Base-by-base conservation (phyloP, 2,888 invertebrate species). In the Aspidapion aeneum region DNA sequence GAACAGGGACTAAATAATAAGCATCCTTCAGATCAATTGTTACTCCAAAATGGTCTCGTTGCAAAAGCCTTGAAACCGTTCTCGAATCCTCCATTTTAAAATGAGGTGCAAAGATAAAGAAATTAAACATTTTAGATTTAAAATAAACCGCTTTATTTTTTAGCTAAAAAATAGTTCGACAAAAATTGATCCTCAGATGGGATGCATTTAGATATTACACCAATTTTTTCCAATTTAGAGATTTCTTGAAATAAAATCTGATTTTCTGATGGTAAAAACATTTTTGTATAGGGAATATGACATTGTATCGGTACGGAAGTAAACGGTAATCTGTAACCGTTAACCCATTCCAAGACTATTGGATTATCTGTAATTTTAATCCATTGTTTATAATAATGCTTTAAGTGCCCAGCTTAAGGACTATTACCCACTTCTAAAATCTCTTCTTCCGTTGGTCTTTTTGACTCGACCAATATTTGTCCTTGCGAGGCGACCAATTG, bases 341-440 rank as follows among this genome's bases (percentile, higher is more conserved):
- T 12, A 12, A 35, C 12, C 35, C 35, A 35, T 3, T 35, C 35
- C 12, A 35, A 12, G 35, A 35, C 12, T 35, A 35, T 12, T 7
- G 35, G 5, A 35, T 35, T 35, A 7, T 35, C 5, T 35, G 35
- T 35, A 35, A 35, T 35, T 35, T 35, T 12, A 12, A 3, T 7
- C 35, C 35, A 35, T 35, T 3, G 5, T 35, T 35, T 35, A 35
- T 12, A 2, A 56, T 60, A 62, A 17, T 16, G 20, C 21, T 52
- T 57, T 58, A 57, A 49, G 16, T 61, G 56, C 18, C 63, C 61
- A n/a, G n/a, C n/a, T n/a, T n/a, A n/a, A n/a, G n/a, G n/a, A n/a
- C 35, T 35, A 35, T 7, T 35, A 12, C 35, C 35, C 12, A 7
- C 35, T 12, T 35, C 5, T 3, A 35, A 3, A 35, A 12, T 7